Percentiles rank a stretch among this genome's conserved stretches.
These are phyloP conservation scores for Enteromius argenteus DNA, from an alignment of 2,797 vertebrate species.

Conservation along the genomic window DNA sequence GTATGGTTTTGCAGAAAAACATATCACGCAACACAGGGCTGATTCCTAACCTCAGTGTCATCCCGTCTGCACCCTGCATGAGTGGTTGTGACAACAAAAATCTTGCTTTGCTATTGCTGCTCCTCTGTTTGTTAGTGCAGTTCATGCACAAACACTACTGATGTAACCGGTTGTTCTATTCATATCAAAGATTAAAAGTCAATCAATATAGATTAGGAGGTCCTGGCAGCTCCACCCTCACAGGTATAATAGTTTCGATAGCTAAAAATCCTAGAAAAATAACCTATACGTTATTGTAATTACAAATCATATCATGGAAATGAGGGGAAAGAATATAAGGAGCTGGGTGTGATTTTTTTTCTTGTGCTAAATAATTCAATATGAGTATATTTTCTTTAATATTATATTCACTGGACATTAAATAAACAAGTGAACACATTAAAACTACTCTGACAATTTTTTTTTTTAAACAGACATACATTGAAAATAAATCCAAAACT, in stretches of 20 bases:
- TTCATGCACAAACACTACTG: not conserved
- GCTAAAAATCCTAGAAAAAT: not conserved
- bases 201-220: slow-evolving; percentile 7
- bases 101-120: not conserved
- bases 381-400: not conserved
- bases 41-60: slow-evolving; percentile 23
- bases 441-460: not conserved
- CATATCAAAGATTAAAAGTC: not conserved
- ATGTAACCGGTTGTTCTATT: not conserved
- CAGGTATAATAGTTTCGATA: not conserved
- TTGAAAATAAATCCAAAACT: not conserved
- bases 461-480: not conserved
- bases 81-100: not conserved
- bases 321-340: not conserved
- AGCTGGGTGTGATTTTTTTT: no score
- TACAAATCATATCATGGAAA: not conserved
- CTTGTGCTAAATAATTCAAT: not conserved
- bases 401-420: no score
- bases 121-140: not conserved
- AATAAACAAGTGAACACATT: not conserved
- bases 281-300: not conserved
- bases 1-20: slow-evolving; percentile 20
- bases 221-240: slow-evolving; percentile 13
- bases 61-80: not conserved
- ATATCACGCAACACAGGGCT: not conserved